Percentiles rank a stretch among this genome's conserved stretches.
Conservation (phyloP, 1,140 invertebrate genomes). For the Trichonephila clavata region DNA sequence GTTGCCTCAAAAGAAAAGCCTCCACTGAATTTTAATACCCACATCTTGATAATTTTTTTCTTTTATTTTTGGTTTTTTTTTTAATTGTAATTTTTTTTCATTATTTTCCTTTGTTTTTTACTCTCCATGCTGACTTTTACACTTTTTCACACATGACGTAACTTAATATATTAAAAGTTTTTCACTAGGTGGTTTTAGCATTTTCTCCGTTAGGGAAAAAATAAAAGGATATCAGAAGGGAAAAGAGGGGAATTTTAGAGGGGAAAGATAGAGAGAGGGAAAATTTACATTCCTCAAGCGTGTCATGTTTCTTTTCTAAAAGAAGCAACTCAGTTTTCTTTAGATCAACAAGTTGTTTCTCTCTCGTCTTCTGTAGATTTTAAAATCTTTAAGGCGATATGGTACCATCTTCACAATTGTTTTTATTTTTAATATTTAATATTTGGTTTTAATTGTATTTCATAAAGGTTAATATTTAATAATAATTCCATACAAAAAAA, state of each 20-base stretch:
- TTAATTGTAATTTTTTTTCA: conserved; percentile 41
- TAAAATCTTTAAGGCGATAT: no score
- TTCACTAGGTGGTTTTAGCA: conserved; percentile 30
- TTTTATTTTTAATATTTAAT: no score
- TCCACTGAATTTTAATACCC: conserved; percentile 43
- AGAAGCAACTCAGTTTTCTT: background rate
- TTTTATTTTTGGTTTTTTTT: no score
- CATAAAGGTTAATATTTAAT: no score
- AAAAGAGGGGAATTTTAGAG: background rate
- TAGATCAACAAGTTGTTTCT: conserved; percentile 33
- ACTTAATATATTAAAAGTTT: conserved; percentile 39
- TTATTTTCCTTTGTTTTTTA: conserved; percentile 18
- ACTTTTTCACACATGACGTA: background rate
- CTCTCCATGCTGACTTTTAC: conserved; percentile 20
- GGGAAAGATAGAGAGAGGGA: background rate
- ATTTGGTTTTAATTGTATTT: no score
- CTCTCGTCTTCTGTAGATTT: background rate
- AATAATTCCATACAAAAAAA: no score
- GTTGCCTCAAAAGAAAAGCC: conserved; percentile 48
- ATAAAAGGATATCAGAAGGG: background rate
- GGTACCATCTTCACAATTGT: no score
- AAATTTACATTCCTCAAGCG: conserved; percentile 13
- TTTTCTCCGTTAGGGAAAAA: background rate
- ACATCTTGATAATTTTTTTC: conserved; percentile 12
- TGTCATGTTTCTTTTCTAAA: conserved; percentile 34